Evolutionary conservation across 1,140 invertebrate genomes (phyloP), one percentile per base, ranked within the genome.

Genomic region (Leptopilina boulardi): DNA sequence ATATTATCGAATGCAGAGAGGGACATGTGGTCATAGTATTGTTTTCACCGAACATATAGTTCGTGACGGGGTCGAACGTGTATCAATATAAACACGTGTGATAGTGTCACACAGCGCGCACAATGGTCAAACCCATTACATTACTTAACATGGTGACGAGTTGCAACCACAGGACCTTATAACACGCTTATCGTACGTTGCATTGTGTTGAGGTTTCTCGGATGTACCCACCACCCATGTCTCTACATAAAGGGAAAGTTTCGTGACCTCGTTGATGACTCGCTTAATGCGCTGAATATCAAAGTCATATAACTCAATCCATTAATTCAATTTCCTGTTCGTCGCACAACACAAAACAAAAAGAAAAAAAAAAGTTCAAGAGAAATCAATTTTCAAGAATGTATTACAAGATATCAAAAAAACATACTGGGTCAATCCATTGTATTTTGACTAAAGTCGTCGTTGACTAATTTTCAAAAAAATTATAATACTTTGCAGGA

Each of bases 71-170:
- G 23, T 26, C n/a, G 13, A 66, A 30, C 21, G 15, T 66, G 56
- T 66, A 66, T 66, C 59, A 66, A 34, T 66, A 34, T 66, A 66
- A 30, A 66, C 59, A 66, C 26, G 26, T 66, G 18, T 21, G 51
- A 54, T 54, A 54, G 51, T 11, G 51, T 19, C 34, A 38, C 26
- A 66, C 23, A 15, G 59, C 23, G n/a, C 23, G 59, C 23, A 30
- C 23, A 66, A 66, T 26, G 59, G 59, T 66, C 26, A 34, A 30
- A 30, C 26, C 13, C 2, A 66, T 66, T 34, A 66, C 21, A 30
- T 66, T 66, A 30, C 59, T 66, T 30, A 66, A 66, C 59, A 13
- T 34, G 21, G 23, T 5, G 59, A 66, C 59, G 59, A 66, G 23
- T n/a, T 13, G 26, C 21, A 34, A 66, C 59, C 26, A 15, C 59